phyloP scores from a whole-genome alignment of 1,140 invertebrate genomes.

The Saccostrea glomerata region DNA sequence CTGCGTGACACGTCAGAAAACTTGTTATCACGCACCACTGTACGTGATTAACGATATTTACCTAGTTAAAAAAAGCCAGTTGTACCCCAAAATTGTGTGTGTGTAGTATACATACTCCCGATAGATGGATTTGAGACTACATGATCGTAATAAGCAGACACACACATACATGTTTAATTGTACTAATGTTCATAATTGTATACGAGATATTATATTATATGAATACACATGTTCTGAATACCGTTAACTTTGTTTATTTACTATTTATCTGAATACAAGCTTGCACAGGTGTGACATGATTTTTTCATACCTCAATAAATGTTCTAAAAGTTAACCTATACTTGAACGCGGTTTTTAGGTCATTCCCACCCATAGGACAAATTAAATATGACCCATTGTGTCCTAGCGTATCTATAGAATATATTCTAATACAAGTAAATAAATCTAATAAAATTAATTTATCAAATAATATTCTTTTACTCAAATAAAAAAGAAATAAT shows the following conservation, averaged over 20 bases:
- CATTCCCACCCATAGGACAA: neutral
- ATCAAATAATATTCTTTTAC: conserved; percentile 21
- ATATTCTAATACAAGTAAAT: too few relatives aligned
- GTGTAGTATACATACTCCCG: too few relatives aligned
- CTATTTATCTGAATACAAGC: neutral
- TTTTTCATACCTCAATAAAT: conserved; percentile 22
- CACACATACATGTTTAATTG: too few relatives aligned
- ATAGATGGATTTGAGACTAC: too few relatives aligned
- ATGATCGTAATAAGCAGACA: too few relatives aligned
- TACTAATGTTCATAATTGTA: too few relatives aligned
- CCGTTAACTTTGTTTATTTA: neutral
- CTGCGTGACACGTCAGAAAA: conserved; percentile 11
- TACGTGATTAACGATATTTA: neutral
- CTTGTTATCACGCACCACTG: neutral
- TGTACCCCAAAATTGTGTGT: neutral
- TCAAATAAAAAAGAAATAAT: conserved; percentile 8
- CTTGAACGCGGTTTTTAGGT: neutral
- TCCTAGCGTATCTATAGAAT: too few relatives aligned
- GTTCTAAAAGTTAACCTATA: conserved; percentile 13
- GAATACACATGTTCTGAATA: too few relatives aligned
- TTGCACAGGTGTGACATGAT: conserved; percentile 30
- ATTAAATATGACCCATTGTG: neutral
- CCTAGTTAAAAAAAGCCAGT: neutral
- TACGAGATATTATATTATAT: too few relatives aligned
- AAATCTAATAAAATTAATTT: conserved; percentile 5